Conservation (phyloP, 2,797 vertebrate species). For the Acrocephalus scirpaceus region DNA sequence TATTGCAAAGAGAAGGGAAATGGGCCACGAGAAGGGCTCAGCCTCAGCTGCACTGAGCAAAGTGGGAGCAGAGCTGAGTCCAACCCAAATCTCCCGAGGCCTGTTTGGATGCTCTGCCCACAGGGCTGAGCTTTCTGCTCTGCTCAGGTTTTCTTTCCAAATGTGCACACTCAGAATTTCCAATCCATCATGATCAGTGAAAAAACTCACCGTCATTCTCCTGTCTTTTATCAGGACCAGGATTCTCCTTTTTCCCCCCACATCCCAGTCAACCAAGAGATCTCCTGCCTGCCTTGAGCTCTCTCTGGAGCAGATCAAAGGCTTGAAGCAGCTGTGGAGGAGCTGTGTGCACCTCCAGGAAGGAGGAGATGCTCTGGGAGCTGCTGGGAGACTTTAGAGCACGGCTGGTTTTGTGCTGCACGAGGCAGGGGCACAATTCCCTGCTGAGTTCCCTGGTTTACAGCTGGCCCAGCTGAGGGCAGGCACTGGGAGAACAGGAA, state of each 20-base stretch:
- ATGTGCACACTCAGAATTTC: neutral
- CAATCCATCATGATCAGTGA: rapidly evolving
- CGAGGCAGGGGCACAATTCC: rapidly evolving
- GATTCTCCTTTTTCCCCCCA: neutral
- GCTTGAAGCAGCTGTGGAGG: neutral
- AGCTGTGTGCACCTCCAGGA: neutral
- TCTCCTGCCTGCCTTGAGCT: neutral
- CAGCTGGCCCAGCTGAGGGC: neutral
- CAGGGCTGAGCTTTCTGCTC: neutral
- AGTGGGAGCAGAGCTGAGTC: neutral
- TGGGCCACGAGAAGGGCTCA: neutral
- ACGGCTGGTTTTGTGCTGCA: neutral
- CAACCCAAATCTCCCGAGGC: neutral
- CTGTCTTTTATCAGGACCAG: neutral
- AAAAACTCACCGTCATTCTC: neutral
- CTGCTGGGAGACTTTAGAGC: neutral
- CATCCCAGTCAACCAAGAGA: neutral
- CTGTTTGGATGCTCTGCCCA: neutral
- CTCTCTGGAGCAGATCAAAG: neutral
- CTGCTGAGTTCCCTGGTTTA: neutral
- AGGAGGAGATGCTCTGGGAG: neutral
- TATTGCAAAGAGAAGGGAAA: neutral
- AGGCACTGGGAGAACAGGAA: neutral
- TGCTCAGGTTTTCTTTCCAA: neutral
- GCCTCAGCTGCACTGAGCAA: neutral